Evolutionary conservation across 2,797 vertebrate species (phyloP).

Genomic region (Melanotaenia pygmaea): DNA sequence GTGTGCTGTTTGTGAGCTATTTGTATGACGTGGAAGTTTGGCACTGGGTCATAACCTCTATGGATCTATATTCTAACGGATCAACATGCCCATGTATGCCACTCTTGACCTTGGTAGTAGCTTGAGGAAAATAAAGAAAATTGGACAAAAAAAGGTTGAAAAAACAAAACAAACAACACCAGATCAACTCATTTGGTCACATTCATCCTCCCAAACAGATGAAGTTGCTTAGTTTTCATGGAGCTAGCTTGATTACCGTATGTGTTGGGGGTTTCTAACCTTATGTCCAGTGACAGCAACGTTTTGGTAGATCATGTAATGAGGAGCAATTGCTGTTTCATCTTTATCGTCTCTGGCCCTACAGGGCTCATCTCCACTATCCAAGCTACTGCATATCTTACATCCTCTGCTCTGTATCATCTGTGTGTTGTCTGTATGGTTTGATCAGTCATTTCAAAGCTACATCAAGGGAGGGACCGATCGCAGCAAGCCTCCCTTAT

Average conservation of each 20-base stretch:
- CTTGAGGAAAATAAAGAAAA: background rate
- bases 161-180: background rate
- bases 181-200: background rate
- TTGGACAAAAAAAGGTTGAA: background rate
- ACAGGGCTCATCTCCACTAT: slow-evolving; percentile 19
- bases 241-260: background rate
- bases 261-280: slow-evolving; percentile 9
- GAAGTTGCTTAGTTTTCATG: background rate
- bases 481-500: slow-evolving; percentile 57
- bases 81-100: background rate
- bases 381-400: slow-evolving; percentile 37
- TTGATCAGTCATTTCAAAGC: slow-evolving; percentile 44
- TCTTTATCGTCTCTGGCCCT: slow-evolving; percentile 26
- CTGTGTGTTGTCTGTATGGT: slow-evolving; percentile 38
- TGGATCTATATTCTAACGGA: background rate
- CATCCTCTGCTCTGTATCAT: slow-evolving; percentile 34
- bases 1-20: background rate
- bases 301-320: slow-evolving; percentile 45
- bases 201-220: background rate
- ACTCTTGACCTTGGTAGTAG: background rate
- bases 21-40: background rate
- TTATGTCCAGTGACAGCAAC: slow-evolving; percentile 32
- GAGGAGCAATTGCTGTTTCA: slow-evolving; percentile 48
- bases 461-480: slow-evolving; percentile 44
- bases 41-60: background rate